Evolutionary conservation across 1,140 invertebrate genomes (phyloP).

Genomic region (Euglossa dilemma): DNA sequence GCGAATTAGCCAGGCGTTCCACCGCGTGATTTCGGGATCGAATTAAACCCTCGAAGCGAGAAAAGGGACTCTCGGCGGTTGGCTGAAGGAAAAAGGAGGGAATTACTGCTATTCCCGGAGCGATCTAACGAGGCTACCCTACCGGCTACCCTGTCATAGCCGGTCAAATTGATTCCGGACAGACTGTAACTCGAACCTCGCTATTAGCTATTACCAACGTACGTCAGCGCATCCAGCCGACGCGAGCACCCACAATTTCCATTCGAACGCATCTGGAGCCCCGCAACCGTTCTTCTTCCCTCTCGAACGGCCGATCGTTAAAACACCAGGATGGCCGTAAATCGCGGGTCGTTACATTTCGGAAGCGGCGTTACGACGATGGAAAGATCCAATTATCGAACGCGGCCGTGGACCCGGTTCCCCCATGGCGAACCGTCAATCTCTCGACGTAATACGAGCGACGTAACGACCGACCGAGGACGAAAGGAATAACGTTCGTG

Average conservation of each 20-base stretch:
- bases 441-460: slow-evolving; percentile 31
- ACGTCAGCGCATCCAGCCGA: background rate
- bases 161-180: background rate
- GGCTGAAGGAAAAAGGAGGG: too few relatives aligned
- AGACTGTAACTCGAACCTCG: background rate
- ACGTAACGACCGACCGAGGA: slow-evolving; percentile 34
- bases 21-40: background rate
- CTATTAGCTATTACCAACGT: background rate
- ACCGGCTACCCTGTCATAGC: background rate
- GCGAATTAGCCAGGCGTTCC: slow-evolving; percentile 7
- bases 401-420: background rate
- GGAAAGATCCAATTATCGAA: slow-evolving; percentile 60
- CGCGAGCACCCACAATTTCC: background rate
- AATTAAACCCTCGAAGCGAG: background rate
- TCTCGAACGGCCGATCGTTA: slow-evolving; percentile 47
- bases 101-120: too few relatives aligned
- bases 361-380: slow-evolving; percentile 12
- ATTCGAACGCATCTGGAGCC: slow-evolving; percentile 2
- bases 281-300: background rate
- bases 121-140: background rate
- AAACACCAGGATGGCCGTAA: slow-evolving; percentile 52
- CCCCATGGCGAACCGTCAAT: slow-evolving; percentile 27
- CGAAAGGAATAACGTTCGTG: background rate
- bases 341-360: slow-evolving; percentile 57
- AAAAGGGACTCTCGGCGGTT: background rate